Evolutionary conservation across 64 coral and sea anemone genomes (phyloP), one percentile per base, ranked within the genome.

Genomic region (Hydrozoanthus tunicans): DNA sequence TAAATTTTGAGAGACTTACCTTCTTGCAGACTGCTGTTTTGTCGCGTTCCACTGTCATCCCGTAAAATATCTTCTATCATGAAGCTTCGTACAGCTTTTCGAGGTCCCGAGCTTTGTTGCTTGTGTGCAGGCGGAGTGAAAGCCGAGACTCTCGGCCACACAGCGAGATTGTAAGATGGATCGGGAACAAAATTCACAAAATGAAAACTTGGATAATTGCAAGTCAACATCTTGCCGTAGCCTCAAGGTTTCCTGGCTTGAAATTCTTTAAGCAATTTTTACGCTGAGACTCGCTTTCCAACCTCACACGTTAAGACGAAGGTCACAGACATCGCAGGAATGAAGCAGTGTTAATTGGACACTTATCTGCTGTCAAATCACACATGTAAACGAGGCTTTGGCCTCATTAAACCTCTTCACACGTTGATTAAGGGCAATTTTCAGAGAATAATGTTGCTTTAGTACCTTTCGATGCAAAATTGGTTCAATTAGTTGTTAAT

Each of bases 61-160:
- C 74, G 73, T 14, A 88, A 13, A 88, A 88, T 88, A 25, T 88
- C 84, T 58, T 74, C 68, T 43, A 88, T 88, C 84, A 88, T 88
- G 68, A 88, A 88, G 53, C 84, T 88, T 88, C 84, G 59, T 17
- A 88, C 67, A 59, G 84, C 7, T 58, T 56, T 74, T 23, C 69
- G 12, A 4, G 68, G 56, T 25, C 25, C 74, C 68, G 56, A 14
- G 53, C 59, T 86, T 23, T 72, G 64, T 43, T 75, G 3, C 81
- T 67, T 88, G 14, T 73, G 84, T 43, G 32, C 32, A 58, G 68
- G 84, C 43, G 67, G 84, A 32, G 52, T 17, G 24, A 88, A 88
- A 73, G 84, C 84, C 24, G 84, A 88, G 56, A 88, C 84, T 32
- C 84, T 67, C 56, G 84, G 84, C 84, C 84, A 88, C 25, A 62